Evolutionary conservation across 2,888 invertebrate genomes (phyloP), one percentile per base, ranked within the genome.

Genomic region (Mimachlamys varia): DNA sequence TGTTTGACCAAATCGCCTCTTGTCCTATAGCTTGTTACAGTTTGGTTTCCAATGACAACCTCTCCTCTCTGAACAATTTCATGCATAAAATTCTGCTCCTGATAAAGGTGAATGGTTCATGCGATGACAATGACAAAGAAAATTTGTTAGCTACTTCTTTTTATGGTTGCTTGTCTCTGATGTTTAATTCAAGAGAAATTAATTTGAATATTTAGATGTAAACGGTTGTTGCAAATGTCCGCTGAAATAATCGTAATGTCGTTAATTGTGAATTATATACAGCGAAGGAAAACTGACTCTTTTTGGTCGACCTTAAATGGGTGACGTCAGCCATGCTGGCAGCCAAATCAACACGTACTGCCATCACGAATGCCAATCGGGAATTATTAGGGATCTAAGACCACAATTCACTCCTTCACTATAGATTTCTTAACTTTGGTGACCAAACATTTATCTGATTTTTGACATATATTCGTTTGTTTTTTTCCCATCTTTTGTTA

Each of bases 151-250:
- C 27, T 33, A 33, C 76, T 76, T 76, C 76, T 19, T 76, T 76
- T 76, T 76, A 76, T 76, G 2, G 76, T 22, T 5, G 76, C 33
- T 76, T 33, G 76, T 76, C 76, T 76, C 76, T 27, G 33, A 76
- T 76, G 76, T 76, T 76, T 76, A 76, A 76, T 76, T 76, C 76
- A 76, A 76, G 76, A 76, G 76, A 76, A 76, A 76, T 76, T 76
- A 76, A 76, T 76, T 76, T 33, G 76, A 76, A 76, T 76, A 76
- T 76, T 76, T 76, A 76, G 12, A 76, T 76, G 76, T 76, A 76
- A 76, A 76, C 33, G 76, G 76, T 76, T 27, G 33, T 7, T 76
- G 76, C 76, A 76, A 76, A 76, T 76, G 76, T 27, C 76, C 33
- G 33, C 22, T 76, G 76, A 27, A 76, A 10, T 76, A 76, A 76